These are phyloP conservation scores for Hydropsyche betteni DNA, from an alignment of 2,888 invertebrate genomes.

Conservation along the genomic window DNA sequence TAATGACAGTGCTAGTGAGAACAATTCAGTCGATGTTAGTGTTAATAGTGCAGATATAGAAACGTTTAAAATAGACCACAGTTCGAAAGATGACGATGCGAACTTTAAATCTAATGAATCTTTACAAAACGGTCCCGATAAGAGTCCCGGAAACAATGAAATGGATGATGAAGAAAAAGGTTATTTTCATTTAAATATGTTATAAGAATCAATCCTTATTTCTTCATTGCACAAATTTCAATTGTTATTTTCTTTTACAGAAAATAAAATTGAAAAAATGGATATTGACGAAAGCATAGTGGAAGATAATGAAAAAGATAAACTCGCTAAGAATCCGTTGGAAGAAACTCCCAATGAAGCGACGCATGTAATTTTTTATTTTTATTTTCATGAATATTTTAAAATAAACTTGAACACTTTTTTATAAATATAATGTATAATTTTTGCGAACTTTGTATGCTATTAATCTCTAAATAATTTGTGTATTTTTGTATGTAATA, in stretches of 20 bases:
- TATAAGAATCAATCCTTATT: too few relatives aligned
- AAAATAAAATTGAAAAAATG: slow-evolving; percentile 53
- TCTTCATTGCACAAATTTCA: neutral
- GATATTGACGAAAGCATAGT: slow-evolving; percentile 53
- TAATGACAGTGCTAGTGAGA: slow-evolving; percentile 25
- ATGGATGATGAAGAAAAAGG: slow-evolving; percentile 29
- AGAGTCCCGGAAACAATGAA: slow-evolving; percentile 51
- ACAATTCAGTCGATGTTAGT: neutral
- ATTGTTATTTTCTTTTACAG: slow-evolving; percentile 40
- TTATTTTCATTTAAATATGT: neutral
- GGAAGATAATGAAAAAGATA: slow-evolving; percentile 47
- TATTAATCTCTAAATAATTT: neutral
- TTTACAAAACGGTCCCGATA: slow-evolving; percentile 51
- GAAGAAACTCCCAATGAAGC: slow-evolving; percentile 26
- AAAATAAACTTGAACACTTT: slow-evolving; percentile 5
- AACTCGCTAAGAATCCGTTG: slow-evolving; percentile 37
- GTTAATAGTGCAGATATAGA: neutral
- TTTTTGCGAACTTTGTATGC: too few relatives aligned
- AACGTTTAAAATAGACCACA: neutral
- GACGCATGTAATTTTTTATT: neutral
- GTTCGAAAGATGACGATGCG: neutral
- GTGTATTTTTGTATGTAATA: neutral
- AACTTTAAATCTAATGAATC: slow-evolving; percentile 13
- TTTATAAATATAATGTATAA: neutral
- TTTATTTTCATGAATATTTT: neutral